Evolutionary conservation across 2,113 vertebrate genomes (phyloP), one percentile per base, ranked within the genome.

Genomic region (Ictidomys tridecemlineatus): DNA sequence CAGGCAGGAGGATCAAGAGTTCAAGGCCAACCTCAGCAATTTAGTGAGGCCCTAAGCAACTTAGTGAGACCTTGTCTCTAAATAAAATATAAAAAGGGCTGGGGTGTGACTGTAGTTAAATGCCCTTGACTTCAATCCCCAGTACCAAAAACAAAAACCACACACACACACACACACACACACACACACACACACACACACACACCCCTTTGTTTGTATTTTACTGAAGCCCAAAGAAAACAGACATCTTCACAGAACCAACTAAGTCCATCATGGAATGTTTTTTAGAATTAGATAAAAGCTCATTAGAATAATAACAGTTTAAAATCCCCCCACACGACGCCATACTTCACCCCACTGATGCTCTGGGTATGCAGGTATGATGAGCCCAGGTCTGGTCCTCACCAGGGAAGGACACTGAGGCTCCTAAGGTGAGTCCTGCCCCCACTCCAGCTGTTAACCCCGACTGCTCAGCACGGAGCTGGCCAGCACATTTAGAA

Each of bases 351-450:
- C 45, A 12, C 56, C 20, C n/a, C 34, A 9, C 16, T 26, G 74
- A 61, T 56, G 30, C 20, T 45, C 48, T 10, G 61, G 61, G 61
- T 63, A 11, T 6, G 20, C 56, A 61, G 56, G 6, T 12, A 13
- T 65, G 63, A 65, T 9, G 63, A 65, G 63, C 63, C 61, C 26
- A 30, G 63, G 28, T 3, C 11, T 30, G 63, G 63, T 30, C 24
- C 28, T 65, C 5, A 22, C 56, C 56, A 8, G 20, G 1, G 48
- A 12, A 24, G 58, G 72, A 73, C 4, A 3, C 78, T 4, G 53
- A 26, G 6, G 14, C 14, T 26, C 9, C 48, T 9, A 2, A 18
- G 24, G 22, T 7, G 9, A n/a, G 17, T 32, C 34, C 4, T 0
- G 14, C 12, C 90, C 42, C 83, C 6, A 13, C 34, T 32, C 74